Conservation (phyloP, 2,113 vertebrate species). For the Vicugna pacos region DNA sequence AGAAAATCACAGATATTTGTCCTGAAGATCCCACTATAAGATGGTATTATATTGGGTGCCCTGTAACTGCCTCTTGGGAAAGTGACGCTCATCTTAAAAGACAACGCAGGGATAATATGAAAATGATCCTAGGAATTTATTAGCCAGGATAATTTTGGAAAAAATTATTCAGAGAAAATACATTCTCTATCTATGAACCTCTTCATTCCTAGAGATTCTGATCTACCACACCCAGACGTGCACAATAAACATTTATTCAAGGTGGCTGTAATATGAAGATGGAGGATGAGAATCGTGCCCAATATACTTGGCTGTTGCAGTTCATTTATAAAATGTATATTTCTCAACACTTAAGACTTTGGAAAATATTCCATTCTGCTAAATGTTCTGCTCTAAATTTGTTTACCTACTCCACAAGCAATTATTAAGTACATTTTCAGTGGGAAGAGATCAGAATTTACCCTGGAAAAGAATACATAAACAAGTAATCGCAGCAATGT, state of each 20-base stretch:
- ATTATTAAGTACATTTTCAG: not conserved
- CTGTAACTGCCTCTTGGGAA: not conserved
- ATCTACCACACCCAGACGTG: not conserved
- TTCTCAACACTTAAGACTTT: not conserved
- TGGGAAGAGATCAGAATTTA: not conserved
- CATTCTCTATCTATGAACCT: not conserved
- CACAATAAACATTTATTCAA: not conserved
- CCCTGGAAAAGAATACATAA: not conserved
- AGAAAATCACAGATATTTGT: not conserved
- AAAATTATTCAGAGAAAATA: not conserved
- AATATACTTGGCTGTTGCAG: not conserved
- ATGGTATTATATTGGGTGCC: not conserved
- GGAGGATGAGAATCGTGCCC: not conserved
- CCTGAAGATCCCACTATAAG: not conserved
- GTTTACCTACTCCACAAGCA: not conserved
- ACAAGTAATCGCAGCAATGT: not conserved
- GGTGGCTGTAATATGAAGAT: not conserved
- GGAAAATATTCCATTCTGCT: slow-evolving; percentile 23
- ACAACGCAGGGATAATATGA: not conserved
- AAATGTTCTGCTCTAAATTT: not conserved
- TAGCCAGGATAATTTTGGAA: no score
- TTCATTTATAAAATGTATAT: not conserved
- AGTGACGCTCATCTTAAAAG: not conserved
- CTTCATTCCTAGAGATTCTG: not conserved
- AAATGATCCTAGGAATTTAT: not conserved